These are phyloP conservation scores for Chironomus tentans DNA, from an alignment of 2,888 invertebrate species.

Conservation along the genomic window DNA sequence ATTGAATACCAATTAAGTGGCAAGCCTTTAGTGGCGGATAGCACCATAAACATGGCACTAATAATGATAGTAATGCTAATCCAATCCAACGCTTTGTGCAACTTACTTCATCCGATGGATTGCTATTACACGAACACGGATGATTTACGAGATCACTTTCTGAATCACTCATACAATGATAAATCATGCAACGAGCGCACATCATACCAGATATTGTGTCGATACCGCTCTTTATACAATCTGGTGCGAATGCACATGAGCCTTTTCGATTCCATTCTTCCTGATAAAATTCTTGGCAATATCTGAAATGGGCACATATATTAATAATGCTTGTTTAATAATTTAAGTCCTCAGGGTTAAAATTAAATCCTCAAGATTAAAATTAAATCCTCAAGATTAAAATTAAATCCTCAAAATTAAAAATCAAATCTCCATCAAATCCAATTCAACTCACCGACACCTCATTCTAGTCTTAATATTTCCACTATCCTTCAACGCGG, in stretches of 20 bases:
- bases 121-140: slow-evolving; percentile 63
- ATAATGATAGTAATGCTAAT: slow-evolving; percentile 69
- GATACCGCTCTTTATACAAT: slow-evolving; percentile 68
- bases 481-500: slow-evolving; percentile 39
- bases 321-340: too few species aligned
- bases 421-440: too few species aligned
- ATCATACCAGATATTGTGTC: slow-evolving; percentile 75
- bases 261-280: slow-evolving; percentile 81
- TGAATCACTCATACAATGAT: slow-evolving; percentile 86
- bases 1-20: slow-evolving; percentile 71
- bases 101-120: slow-evolving; percentile 52
- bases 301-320: slow-evolving; percentile 41
- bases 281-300: slow-evolving; percentile 72
- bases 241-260: slow-evolving; percentile 78
- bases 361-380: too few species aligned
- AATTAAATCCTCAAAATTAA: too few species aligned
- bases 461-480: slow-evolving; percentile 43
- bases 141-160: slow-evolving; percentile 80
- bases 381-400: too few species aligned
- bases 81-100: slow-evolving; percentile 78
- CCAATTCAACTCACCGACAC: slow-evolving; percentile 32
- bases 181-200: slow-evolving; percentile 81
- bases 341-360: too few species aligned
- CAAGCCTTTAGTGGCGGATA: slow-evolving; percentile 80
- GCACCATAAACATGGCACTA: slow-evolving; percentile 91